Evolutionary conservation across 1,140 invertebrate genomes (phyloP).

Genomic region (Leptopilina boulardi): DNA sequence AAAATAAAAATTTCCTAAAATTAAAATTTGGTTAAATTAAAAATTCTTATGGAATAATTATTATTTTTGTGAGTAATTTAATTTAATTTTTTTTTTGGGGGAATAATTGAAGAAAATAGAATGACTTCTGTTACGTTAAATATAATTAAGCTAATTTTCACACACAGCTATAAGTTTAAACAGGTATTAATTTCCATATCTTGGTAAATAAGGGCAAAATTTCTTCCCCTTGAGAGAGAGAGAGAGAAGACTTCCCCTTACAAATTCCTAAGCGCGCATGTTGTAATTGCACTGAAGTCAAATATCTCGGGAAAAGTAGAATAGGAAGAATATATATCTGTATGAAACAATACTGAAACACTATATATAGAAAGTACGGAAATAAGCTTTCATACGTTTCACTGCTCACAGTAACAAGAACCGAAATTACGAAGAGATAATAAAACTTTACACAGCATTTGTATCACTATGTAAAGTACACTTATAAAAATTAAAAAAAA

Average conservation of each 20-base stretch:
- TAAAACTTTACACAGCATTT: conserved; percentile 6
- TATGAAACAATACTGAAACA: background rate
- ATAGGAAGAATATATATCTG: background rate
- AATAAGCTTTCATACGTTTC: conserved; percentile 21
- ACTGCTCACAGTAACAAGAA: background rate
- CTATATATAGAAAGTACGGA: background rate
- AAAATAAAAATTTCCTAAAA: too few species aligned
- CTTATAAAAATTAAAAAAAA: background rate
- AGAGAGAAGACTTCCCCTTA: too few species aligned
- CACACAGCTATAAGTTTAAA: background rate
- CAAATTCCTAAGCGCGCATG: background rate
- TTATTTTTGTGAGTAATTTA: too few species aligned
- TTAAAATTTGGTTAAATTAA: too few species aligned
- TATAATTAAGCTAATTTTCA: background rate
- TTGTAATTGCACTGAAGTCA: conserved; percentile 21
- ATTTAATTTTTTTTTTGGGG: too few species aligned
- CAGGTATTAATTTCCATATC: conserved; percentile 6
- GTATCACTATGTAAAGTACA: background rate
- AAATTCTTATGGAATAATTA: too few species aligned
- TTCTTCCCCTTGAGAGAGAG: background rate
- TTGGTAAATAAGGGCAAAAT: background rate
- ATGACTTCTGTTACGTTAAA: background rate
- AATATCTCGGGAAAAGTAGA: background rate
- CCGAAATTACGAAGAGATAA: conserved; percentile 9
- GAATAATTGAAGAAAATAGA: too few species aligned